These are phyloP conservation scores for Plusia festucae DNA, from an alignment of 2,888 invertebrate genomes.

Conservation along the genomic window DNA sequence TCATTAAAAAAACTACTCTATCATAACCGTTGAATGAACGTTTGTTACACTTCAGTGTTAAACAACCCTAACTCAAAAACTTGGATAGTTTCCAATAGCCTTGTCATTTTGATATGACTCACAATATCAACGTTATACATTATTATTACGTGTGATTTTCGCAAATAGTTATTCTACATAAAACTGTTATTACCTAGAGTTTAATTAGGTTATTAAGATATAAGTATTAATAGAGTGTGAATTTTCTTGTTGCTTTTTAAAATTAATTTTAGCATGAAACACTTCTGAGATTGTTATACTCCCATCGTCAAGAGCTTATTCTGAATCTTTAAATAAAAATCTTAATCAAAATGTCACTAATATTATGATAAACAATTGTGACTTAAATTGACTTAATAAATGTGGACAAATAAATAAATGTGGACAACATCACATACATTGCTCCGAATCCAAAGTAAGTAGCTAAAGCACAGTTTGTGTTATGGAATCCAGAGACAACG, in stretches of 20 bases:
- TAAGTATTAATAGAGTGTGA: neutral
- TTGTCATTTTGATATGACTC: constrained; percentile 66
- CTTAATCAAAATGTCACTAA: too few species aligned
- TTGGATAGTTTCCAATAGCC: constrained; percentile 67
- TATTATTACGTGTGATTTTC: constrained; percentile 40
- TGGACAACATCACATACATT: too few species aligned
- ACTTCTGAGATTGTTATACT: too few species aligned
- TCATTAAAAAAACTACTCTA: too few species aligned
- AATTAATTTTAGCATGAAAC: neutral
- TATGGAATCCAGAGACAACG: too few species aligned
- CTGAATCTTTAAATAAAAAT: too few species aligned
- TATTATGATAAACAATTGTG: too few species aligned
- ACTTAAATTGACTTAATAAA: too few species aligned
- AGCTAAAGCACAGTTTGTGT: too few species aligned
- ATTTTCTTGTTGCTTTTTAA: neutral
- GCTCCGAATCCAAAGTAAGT: too few species aligned
- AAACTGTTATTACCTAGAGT: constrained; percentile 5
- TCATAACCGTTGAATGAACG: neutral
- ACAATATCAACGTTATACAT: constrained; percentile 50
- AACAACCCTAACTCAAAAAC: constrained; percentile 6
- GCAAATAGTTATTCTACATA: constrained; percentile 32
- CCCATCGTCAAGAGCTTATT: too few species aligned
- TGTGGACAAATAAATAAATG: too few species aligned
- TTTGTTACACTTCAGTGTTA: constrained; percentile 15
- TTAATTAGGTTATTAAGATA: constrained; percentile 25